These are phyloP conservation scores for Acanthaster planci DNA, from an alignment of 35 echinoderm and acorn worm genomes.

Conservation along the genomic window DNA sequence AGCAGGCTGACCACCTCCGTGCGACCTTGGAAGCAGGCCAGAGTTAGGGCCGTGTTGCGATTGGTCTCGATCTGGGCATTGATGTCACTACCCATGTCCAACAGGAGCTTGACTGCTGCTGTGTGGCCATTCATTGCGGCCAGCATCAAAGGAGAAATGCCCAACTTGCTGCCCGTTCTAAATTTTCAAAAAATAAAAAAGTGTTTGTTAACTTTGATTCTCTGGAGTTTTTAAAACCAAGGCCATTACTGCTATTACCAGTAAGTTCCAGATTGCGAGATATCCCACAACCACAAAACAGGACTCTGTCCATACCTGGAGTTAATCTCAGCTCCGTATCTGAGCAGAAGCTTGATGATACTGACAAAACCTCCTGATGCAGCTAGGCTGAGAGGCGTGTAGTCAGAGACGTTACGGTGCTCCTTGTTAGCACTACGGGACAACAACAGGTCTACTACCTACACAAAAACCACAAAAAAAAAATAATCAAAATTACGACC, in stretches of 20 bases:
- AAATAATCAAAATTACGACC: too few species aligned
- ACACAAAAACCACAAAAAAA: background rate
- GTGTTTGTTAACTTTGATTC: too few species aligned
- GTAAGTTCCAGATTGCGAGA: too few species aligned
- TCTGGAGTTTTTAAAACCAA: too few species aligned
- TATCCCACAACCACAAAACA: too few species aligned
- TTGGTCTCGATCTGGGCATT: constrained; percentile 99
- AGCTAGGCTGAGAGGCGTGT: constrained; percentile 96
- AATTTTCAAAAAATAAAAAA: background rate
- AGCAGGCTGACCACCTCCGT: constrained; percentile 90
- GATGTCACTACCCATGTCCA: constrained; percentile 99
- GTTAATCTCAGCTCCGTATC: constrained; percentile 96
- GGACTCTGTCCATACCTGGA: constrained; percentile 64
- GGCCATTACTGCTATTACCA: too few species aligned
- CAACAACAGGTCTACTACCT: constrained; percentile 94
- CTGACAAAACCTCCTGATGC: constrained; percentile 97
- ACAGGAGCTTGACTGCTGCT: constrained; percentile 87
- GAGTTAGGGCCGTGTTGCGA: constrained; percentile 95
- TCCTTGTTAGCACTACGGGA: constrained; percentile 92
- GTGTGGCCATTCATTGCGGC: constrained; percentile 99
- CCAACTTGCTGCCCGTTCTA: constrained; percentile 97
- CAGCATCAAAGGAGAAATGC: constrained; percentile 95
- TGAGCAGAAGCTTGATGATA: constrained; percentile 96
- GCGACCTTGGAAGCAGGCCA: constrained; percentile 96
- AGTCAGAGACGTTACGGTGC: constrained; percentile 98